Base-by-base conservation (phyloP, 2,113 vertebrate species). In the Sclerurus mexicanus region DNA sequence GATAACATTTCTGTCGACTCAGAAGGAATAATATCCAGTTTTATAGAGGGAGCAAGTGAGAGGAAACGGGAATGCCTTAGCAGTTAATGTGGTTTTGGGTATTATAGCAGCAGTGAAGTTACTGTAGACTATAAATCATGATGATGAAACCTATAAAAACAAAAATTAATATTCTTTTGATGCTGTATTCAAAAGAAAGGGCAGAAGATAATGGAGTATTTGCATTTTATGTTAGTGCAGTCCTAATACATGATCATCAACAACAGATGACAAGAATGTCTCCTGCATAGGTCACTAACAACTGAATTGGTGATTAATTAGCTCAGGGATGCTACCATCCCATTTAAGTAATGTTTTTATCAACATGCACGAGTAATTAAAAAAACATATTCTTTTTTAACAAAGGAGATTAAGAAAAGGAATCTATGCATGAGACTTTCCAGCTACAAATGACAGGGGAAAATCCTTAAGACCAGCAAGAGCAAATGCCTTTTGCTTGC, bases 1-100 rank as follows among this genome's bases (percentile, higher is more conserved):
- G 86, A 96, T 90, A 93, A 97, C 95, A 96, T 96, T 96, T 96
- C 95, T 96, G 95, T 94, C 76, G 83, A 90, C 80, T 96, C 96
- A 97, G 95, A 96, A 97, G 93, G 96, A 88, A 96, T 96, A 97
- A 96, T 96, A 97, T 96, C 96, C 96, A 97, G 92, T 96, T 97
- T 97, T 96, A 96, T 79, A 97, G 95, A 96, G 92, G 90, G 73
- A 97, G 96, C 95, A 96, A 97, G 93, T 95, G 96, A 97, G 96
- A 97, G 86, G 90, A 96, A 97, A 96, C 90, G 19, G 83, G 93
- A 94, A 95, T 96, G 93, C 72, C 93, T 96, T 96, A 97, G 96
- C 72, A 84, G 95, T 96, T 92, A 97, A 89, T 95, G 93, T 95
- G 95, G 79, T 92, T 97, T 96, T 84, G 88, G 92, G 15, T 90